Evolutionary conservation across 2,888 invertebrate species (phyloP).

Genomic region (Cheilosia scutellata): DNA sequence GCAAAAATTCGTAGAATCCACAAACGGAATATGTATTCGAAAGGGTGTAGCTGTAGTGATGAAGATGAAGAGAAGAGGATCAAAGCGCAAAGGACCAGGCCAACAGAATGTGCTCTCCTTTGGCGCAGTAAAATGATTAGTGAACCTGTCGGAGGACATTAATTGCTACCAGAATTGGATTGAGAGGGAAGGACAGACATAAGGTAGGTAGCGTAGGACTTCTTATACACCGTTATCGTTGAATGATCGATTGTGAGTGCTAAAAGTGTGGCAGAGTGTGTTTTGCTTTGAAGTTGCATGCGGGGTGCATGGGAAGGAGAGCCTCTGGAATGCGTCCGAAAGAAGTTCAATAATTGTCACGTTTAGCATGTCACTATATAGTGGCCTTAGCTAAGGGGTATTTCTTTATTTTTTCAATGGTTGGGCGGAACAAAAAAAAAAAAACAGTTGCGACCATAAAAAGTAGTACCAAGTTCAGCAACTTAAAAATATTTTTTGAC

Average conservation of each 20-base stretch:
- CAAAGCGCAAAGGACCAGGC: slow-evolving; percentile 28
- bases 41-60: background rate
- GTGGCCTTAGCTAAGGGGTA: slow-evolving; percentile 13
- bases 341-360: slow-evolving; percentile 47
- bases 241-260: slow-evolving; percentile 51
- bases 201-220: background rate
- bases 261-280: slow-evolving; percentile 50
- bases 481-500: too few species aligned
- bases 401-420: background rate
- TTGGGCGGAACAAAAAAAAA: background rate
- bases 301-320: background rate
- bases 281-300: background rate
- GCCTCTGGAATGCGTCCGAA: background rate
- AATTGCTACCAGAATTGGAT: slow-evolving; percentile 54
- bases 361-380: slow-evolving; percentile 45
- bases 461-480: too few species aligned
- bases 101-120: slow-evolving; percentile 12
- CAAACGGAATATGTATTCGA: background rate
- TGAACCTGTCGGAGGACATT: slow-evolving; percentile 70
- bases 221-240: slow-evolving; percentile 29
- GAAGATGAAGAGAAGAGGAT: slow-evolving; percentile 4
- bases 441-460: too few species aligned
- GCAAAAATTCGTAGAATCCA: slow-evolving; percentile 59
- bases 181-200: background rate
- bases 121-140: slow-evolving; percentile 50